Conservation (phyloP, 2,797 vertebrate species). For the Melanotaenia parkinsoni region DNA sequence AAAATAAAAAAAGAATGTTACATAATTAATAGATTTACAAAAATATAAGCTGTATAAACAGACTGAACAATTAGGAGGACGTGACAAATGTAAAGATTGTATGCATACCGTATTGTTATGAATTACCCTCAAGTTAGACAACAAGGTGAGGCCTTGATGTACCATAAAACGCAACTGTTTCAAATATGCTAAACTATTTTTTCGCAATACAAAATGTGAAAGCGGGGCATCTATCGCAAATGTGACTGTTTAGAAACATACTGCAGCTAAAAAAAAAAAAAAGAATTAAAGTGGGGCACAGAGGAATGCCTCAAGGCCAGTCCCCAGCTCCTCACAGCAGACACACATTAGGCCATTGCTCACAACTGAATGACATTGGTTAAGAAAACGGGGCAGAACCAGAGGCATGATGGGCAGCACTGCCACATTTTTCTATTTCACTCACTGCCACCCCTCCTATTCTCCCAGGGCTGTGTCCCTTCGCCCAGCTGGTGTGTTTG, state of each 20-base stretch:
- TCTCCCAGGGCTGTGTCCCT: conserved; percentile 55
- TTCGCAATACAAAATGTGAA: conserved; percentile 12
- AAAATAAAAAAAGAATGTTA: background rate
- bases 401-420: conserved; percentile 42
- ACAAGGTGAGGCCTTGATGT: conserved; percentile 2
- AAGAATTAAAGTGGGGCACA: conserved; percentile 55
- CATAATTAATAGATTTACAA: background rate
- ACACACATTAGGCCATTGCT: conserved; percentile 51
- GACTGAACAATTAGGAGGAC: background rate
- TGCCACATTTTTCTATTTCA: conserved; percentile 45
- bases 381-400: conserved; percentile 58
- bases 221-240: conserved; percentile 4
- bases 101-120: background rate
- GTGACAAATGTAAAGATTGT: background rate
- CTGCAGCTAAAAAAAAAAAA: conserved; percentile 34
- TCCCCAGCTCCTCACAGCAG: conserved; percentile 36
- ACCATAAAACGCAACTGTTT: conserved; percentile 25
- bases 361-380: conserved; percentile 42
- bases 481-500: conserved; percentile 76
- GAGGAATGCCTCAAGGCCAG: conserved; percentile 50
- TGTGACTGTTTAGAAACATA: conserved; percentile 21
- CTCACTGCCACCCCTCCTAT: conserved; percentile 38
- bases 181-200: background rate
- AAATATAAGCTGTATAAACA: background rate
- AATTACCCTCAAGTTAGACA: conserved; percentile 13